Base-by-base conservation (phyloP, 2,888 invertebrate genomes). In the Trachelus iudaicus region DNA sequence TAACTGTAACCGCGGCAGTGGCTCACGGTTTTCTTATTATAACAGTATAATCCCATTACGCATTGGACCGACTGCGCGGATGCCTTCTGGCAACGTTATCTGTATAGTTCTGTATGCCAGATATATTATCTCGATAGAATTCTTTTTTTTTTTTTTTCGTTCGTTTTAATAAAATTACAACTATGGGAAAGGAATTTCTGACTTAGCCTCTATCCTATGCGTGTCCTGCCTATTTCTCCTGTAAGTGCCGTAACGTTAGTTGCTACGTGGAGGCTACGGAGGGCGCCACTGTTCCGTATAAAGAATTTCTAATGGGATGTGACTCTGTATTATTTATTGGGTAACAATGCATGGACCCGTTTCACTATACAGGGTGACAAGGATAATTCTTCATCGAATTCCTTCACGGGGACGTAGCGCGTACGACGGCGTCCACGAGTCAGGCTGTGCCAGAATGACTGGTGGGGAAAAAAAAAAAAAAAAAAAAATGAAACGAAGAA, bases 1-100 rank as follows among this genome's bases (percentile, higher is more conserved):
- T 75, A 77, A 77, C 77, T 75, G 77, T 77, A 77, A 34, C 23
- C 56, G 9, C 56, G 2, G 56, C 56, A 23, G 23, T 2, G 56
- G 73, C 71, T 69, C 73, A 77, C 56, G 68, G 69, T 75, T 73
- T 71, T 76, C 56, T 73, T 76, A 76, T 76, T 73, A 77, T 73
- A 73, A 77, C 77, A 77, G 77, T 73, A 77, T 73, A 77, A 74
- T 77, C 56, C 56, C 23, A 56, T 56, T 56, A 56, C 56, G 56
- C 56, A 23, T 56, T 56, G 56, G 15, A 0, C 9, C 40, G 15
- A 23, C 23, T 4, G 1, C 2, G 23, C 40, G 15, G 23, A 56
- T 56, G 56, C 23, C 56, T 56, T 23, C 56, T 56, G 56, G 56
- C 56, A 40, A 40, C 15, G 23, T 23, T 56, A 9, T 40, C 40